Base-by-base conservation (phyloP, 53 echinoderm and acorn worm species). In the Astropecten irregularis region DNA sequence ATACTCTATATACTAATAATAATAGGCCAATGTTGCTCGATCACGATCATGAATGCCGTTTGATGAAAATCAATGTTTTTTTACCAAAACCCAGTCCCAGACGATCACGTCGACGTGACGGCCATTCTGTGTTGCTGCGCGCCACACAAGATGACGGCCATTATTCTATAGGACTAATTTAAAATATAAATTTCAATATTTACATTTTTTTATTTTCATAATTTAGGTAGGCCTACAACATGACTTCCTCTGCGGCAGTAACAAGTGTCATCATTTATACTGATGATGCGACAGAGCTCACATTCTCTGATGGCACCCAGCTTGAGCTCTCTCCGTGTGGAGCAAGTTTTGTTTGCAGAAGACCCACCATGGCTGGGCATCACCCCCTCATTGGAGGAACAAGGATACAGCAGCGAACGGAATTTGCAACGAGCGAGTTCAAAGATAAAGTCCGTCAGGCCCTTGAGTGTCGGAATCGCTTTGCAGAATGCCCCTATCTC, bases 241-340 rank as follows among this genome's bases (percentile, higher is more conserved):
- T 42, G 42, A 42, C 42, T 6, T 42, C 42, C 42, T 7, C 46
- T 40, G 48, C 48, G 27, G 61, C 46, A 62, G 47, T 62, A 8
- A 62, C 62, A 2, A 79, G 79, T 32, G 79, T 79, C 1, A 62
- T 79, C 19, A 32, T 79, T 44, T 79, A 47, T 40, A 44, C 32
- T 19, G 56, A 91, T 51, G 91, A 91, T 76, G 87, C 91, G n/a
- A 87, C 71, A 13, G 82, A 87, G 74, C 39, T 91, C 57, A 44
- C 59, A 20, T 92, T 85, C 28, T 21, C 83, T 9, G 93, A 93
- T 53, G 90, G 93, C 15, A 72, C 85, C 8, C 44, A 67, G 49
- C 52, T 93, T 0, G 88, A 90, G 40, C 82, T 93, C 9, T 93
- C 93, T 27, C 90, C 93, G 0, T 93, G 93, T 76, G 93, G 93